Evolutionary conservation across 2,888 invertebrate genomes (phyloP), one percentile per base, ranked within the genome.

Genomic region (Gymnoscelis rufifasciata): DNA sequence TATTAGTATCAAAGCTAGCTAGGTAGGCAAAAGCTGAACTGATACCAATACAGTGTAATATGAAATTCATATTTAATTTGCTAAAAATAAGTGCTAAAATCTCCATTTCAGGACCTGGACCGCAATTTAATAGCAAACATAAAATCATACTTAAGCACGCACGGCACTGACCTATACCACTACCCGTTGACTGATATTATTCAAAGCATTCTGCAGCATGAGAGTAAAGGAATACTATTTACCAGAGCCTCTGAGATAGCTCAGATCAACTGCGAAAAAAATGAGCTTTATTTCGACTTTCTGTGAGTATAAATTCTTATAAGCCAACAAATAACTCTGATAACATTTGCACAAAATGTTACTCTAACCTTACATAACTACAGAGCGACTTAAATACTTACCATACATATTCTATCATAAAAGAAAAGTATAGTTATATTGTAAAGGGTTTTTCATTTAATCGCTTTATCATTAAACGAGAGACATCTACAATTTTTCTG

Each of bases 191-290:
- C 91, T 0, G 92, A 93, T 68, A 90, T 94, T 31, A 76, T 94
- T 11, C 94, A 94, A 67, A 90, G 92, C 56, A 93, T 92, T 2
- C 75, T 94, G 14, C 92, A 92, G 59, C 89, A 92, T 66, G 88
- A 90, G n/a, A 78, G 83, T 24, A 83, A 87, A 45, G 91, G 91
- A 14, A 80, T 81, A 26, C 82, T 93, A 0, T 91, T 90, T 56
- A 74, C 89, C 13, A 88, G 86, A 49, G 93, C 93, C 0, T 71
- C 76, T 13, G 68, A 82, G 38, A 67, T 91, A 2, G 92, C 92
- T 0, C 74, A 71, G 15, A 73, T 78, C 10, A 75, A 78, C 46
- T 78, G 82, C 26, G 72, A 76, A 3, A 83, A 83, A 26, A 75
- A 83, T 40, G 81, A 87, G 54, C 78, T 93, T 7, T 94, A 93